Percentiles rank a stretch among this genome's conserved stretches.
Conservation (phyloP, 1,140 invertebrate species). For the Agrypnia vestita region DNA sequence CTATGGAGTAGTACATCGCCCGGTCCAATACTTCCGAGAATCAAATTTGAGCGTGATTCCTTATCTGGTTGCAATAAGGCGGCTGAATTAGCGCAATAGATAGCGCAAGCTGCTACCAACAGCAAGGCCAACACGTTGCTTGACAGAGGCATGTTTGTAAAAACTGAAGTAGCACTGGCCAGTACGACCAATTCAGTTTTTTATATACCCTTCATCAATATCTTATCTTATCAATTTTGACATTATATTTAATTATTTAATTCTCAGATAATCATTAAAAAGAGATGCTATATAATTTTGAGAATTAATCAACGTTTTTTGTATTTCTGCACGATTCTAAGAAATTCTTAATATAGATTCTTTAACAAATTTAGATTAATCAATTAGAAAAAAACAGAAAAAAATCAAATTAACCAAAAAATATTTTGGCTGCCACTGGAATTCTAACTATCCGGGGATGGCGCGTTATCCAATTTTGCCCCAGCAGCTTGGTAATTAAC, state of each 20-base stretch:
- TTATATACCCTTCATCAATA: not conserved
- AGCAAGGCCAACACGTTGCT: conserved; percentile 18
- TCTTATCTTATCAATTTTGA: not conserved
- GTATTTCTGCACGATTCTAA: no score
- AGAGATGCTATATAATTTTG: no score
- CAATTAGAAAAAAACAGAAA: no score
- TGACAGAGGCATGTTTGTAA: conserved; percentile 11
- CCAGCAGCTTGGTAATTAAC: no score
- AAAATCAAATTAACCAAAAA: no score
- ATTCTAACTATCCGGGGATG: no score
- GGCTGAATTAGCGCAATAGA: conserved; percentile 18
- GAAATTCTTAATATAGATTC: no score
- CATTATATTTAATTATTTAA: not conserved
- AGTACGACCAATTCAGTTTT: not conserved
- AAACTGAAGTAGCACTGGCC: not conserved
- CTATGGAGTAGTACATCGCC: conserved; percentile 8
- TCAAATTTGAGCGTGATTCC: conserved; percentile 1
- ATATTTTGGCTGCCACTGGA: no score
- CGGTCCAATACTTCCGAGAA: not conserved
- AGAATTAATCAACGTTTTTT: no score
- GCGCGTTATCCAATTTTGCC: no score
- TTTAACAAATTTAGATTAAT: no score
- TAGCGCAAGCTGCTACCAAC: conserved; percentile 1
- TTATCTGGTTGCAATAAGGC: not conserved
- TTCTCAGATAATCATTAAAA: no score